These are phyloP conservation scores for Phaenicophaeus curvirostris DNA, from an alignment of 2,797 vertebrate genomes.

Conservation along the genomic window DNA sequence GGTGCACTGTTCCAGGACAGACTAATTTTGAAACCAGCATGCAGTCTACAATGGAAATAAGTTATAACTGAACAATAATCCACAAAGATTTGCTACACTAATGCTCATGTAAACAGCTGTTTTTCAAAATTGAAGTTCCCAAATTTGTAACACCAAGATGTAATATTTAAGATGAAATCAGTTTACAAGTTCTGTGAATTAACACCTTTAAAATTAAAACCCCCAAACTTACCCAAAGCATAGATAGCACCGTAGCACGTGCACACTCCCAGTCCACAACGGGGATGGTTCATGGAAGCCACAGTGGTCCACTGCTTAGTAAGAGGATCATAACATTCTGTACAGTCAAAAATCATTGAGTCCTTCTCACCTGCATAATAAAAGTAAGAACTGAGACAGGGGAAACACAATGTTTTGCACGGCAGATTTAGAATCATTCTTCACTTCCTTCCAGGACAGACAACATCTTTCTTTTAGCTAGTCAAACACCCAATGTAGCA, in stretches of 20 bases:
- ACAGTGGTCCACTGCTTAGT: slow-evolving; percentile 96
- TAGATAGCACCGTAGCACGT: slow-evolving; percentile 94
- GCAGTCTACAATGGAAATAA: neutral
- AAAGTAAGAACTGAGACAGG: slow-evolving; percentile 10
- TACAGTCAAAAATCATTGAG: slow-evolving; percentile 98
- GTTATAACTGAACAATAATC: neutral
- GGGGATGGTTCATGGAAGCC: slow-evolving; percentile 92
- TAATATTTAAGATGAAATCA: neutral
- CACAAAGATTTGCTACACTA: neutral
- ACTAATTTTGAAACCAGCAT: neutral
- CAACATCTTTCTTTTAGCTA: neutral
- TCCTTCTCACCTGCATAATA: slow-evolving; percentile 89
- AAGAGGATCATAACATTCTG: slow-evolving; percentile 94
- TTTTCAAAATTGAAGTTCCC: neutral
- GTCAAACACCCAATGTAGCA: neutral
- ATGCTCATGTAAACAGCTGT: neutral
- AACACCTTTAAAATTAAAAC: neutral
- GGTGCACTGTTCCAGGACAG: neutral
- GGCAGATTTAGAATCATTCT: neutral
- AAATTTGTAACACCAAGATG: neutral
- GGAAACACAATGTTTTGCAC: neutral
- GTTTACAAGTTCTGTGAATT: neutral
- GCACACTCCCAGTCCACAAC: slow-evolving; percentile 93
- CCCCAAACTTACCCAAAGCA: slow-evolving; percentile 86
- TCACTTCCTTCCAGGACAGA: neutral